Evolutionary conservation across 1,140 invertebrate species (phyloP).

Genomic region (Trichoplusia ni): DNA sequence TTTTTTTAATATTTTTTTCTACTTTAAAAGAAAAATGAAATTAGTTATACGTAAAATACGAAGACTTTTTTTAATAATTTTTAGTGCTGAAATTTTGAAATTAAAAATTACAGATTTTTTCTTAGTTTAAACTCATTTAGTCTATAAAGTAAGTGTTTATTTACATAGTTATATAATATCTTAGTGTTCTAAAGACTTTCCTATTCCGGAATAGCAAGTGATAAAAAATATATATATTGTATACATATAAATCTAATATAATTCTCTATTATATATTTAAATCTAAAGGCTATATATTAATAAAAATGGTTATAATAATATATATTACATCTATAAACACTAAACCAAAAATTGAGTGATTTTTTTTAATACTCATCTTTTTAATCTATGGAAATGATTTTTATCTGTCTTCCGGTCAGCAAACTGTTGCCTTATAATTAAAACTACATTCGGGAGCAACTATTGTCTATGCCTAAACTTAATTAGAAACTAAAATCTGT

Average conservation of each 20-base stretch:
- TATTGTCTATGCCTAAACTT: not conserved
- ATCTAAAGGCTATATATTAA: slow-evolving; percentile 2
- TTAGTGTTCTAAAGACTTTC: no score
- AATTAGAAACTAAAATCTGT: no score
- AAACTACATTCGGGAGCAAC: no score
- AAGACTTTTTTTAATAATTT: no score
- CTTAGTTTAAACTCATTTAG: no score
- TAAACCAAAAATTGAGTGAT: slow-evolving; percentile 21
- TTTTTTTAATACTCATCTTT: slow-evolving; percentile 32
- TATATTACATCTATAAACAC: slow-evolving; percentile 24
- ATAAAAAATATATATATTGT: slow-evolving; percentile 25
- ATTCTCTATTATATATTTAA: slow-evolving; percentile 24
- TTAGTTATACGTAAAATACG: no score
- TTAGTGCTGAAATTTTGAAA: no score
- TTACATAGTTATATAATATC: no score
- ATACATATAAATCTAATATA: slow-evolving; percentile 30
- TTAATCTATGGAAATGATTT: slow-evolving; percentile 38
- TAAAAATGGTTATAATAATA: slow-evolving; percentile 21
- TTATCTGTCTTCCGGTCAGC: slow-evolving; percentile 21
- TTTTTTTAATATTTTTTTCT: no score
- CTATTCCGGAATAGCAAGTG: not conserved
- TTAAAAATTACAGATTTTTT: no score
- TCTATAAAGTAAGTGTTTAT: no score
- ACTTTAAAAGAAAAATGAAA: no score
- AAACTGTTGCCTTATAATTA: slow-evolving; percentile 2